Conservation (phyloP, 2,888 invertebrate genomes). For the Monochamus alternatus region DNA sequence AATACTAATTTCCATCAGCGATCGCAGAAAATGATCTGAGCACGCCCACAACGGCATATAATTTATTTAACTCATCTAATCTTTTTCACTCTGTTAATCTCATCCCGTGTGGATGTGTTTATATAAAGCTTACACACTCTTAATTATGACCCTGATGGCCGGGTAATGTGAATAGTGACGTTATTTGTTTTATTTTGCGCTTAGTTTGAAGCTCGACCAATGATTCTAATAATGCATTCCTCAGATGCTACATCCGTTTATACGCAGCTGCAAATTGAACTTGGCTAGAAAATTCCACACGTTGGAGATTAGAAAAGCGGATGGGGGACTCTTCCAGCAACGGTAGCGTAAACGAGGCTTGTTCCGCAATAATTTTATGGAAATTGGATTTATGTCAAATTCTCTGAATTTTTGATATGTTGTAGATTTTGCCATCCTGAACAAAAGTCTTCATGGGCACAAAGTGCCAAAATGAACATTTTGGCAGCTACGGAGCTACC, state of each 20-base stretch:
- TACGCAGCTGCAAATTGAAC: constrained; percentile 40
- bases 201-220: constrained; percentile 29
- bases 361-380: no score
- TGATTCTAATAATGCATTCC: constrained; percentile 40
- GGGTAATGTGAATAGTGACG: constrained; percentile 21
- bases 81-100: not conserved
- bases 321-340: constrained; percentile 17
- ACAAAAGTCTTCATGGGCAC: no score
- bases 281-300: constrained; percentile 34
- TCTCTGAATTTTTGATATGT: no score
- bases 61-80: no score
- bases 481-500: no score
- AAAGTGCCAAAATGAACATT: no score
- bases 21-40: no score
- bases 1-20: no score
- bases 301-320: constrained; percentile 26
- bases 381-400: no score
- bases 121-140: constrained; percentile 12
- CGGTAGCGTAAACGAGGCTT: not conserved
- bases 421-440: no score
- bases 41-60: no score
- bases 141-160: constrained; percentile 31
- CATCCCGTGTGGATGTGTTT: not conserved
- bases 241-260: constrained; percentile 39
- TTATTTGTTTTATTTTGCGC: constrained; percentile 33